phyloP scores from a whole-genome alignment of 2,888 invertebrate species.

The Agrotis ipsilon region DNA sequence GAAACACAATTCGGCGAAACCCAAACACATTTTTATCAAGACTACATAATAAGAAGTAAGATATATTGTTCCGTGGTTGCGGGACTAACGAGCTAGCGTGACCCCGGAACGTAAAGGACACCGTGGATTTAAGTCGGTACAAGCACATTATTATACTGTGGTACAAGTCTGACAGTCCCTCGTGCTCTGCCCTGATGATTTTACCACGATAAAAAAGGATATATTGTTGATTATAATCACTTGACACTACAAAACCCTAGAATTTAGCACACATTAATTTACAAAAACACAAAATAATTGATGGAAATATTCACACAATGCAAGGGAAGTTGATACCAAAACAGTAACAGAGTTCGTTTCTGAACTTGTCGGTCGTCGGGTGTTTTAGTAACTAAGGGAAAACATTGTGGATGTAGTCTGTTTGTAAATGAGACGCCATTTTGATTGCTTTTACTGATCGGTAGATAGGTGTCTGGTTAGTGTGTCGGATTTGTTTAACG shows the following conservation, averaged over 20 bases:
- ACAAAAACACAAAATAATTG: constrained; percentile 34
- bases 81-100: too few species aligned
- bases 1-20: too few species aligned
- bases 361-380: constrained; percentile 32
- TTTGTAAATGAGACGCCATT: constrained; percentile 66
- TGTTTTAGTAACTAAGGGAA: constrained; percentile 72
- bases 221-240: background rate
- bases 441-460: constrained; percentile 28
- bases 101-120: too few species aligned
- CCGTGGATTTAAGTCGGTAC: too few species aligned
- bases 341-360: constrained; percentile 70
- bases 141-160: too few species aligned
- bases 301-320: constrained; percentile 55
- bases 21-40: too few species aligned
- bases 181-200: too few species aligned
- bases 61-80: too few species aligned
- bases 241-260: background rate
- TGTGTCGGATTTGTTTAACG: constrained; percentile 12
- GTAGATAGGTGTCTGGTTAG: constrained; percentile 11
- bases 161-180: too few species aligned
- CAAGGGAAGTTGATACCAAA: constrained; percentile 69
- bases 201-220: too few species aligned
- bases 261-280: constrained; percentile 6
- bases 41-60: too few species aligned
- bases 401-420: constrained; percentile 57